phyloP scores from a whole-genome alignment of 2,113 vertebrate species.

The Chinchilla lanigera region DNA sequence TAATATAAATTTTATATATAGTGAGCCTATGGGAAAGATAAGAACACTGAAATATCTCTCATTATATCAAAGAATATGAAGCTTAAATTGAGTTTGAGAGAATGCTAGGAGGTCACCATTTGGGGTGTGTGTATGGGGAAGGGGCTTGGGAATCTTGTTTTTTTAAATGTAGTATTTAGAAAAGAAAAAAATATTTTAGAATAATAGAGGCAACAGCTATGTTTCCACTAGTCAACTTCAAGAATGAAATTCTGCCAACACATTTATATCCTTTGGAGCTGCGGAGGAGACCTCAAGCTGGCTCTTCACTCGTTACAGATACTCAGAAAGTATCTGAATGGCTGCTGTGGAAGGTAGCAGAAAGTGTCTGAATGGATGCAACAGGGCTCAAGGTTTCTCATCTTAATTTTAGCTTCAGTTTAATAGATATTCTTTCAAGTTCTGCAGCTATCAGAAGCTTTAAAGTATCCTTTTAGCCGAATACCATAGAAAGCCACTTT shows the following conservation, averaged over 20 bases:
- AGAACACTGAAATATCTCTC: background rate
- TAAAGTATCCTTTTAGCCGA: constrained; percentile 48
- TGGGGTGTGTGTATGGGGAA: accelerated
- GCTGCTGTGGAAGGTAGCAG: background rate
- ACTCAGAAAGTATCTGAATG: background rate
- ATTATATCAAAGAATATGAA: background rate
- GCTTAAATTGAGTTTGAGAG: background rate
- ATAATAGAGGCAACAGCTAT: background rate
- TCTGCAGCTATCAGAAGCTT: constrained; percentile 40
- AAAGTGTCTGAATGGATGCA: background rate
- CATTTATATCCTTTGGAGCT: background rate
- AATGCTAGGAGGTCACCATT: background rate
- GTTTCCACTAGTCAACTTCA: background rate
- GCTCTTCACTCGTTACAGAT: background rate
- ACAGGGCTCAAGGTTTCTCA: background rate
- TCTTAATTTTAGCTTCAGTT: constrained; percentile 37
- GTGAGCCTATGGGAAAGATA: background rate
- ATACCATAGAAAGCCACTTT: constrained; percentile 43
- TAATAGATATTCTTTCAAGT: constrained; percentile 54
- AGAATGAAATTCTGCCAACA: background rate
- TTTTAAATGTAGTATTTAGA: background rate
- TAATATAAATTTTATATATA: background rate
- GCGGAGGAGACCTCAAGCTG: background rate
- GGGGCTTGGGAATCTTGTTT: background rate
- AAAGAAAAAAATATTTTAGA: background rate